Evolutionary conservation across 2,888 invertebrate species (phyloP).

Genomic region (Neoitamus cyanurus): DNA sequence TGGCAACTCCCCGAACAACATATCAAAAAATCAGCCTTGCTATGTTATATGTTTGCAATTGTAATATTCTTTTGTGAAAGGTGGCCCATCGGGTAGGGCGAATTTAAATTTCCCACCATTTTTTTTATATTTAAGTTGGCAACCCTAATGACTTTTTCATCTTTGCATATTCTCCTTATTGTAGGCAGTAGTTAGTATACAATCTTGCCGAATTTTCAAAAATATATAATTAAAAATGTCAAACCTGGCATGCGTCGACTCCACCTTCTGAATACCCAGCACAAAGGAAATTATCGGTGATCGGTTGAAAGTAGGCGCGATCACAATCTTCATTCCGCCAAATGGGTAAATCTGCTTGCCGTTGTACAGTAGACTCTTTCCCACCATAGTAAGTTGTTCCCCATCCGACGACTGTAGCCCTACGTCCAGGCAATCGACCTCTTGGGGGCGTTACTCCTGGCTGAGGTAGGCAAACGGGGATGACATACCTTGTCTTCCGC

Average conservation of each 20-base stretch:
- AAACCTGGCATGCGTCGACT: conserved; percentile 89
- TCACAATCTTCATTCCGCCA: conserved; percentile 93
- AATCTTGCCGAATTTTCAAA: neutral
- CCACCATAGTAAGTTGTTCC: conserved; percentile 92
- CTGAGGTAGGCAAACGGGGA: conserved; percentile 86
- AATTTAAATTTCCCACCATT: no score
- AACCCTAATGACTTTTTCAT: no score
- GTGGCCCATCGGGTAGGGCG: no score
- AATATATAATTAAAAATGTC: neutral
- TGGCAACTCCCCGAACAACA: no score
- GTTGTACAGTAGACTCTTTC: conserved; percentile 85
- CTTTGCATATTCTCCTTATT: no score
- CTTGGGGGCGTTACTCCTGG: conserved; percentile 65
- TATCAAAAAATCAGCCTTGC: no score
- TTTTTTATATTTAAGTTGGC: no score
- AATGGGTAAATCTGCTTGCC: conserved; percentile 86
- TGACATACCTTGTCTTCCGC: conserved; percentile 84
- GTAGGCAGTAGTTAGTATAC: no score
- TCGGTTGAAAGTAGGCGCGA: conserved; percentile 91
- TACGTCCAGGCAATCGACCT: conserved; percentile 70
- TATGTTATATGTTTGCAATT: no score
- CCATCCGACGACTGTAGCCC: conserved; percentile 92
- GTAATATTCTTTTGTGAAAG: no score
- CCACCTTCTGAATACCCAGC: conserved; percentile 91
- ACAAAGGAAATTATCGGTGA: conserved; percentile 89